Evolutionary conservation across 2,888 invertebrate genomes (phyloP).

Genomic region (Cremastobaeus sp.): DNA sequence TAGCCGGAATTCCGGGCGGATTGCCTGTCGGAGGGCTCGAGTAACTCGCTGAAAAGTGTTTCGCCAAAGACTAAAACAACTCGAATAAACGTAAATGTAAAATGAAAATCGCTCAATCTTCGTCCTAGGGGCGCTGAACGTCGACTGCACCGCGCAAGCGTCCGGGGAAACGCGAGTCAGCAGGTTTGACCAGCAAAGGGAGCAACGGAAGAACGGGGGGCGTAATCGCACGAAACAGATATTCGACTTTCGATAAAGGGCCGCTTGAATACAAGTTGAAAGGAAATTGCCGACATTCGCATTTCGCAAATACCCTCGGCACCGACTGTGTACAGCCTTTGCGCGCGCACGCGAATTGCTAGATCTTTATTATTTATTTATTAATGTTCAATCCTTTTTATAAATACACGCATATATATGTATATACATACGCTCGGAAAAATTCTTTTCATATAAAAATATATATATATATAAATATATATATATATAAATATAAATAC

Average conservation of each 20-base stretch:
- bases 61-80: too few relatives aligned
- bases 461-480: conserved; percentile 56
- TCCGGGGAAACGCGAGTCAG: not conserved
- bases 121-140: conserved; percentile 16
- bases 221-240: conserved; percentile 32
- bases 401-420: conserved; percentile 65
- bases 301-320: conserved; percentile 50
- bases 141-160: not conserved
- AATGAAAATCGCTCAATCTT: conserved; percentile 28
- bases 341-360: conserved; percentile 59
- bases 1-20: too few relatives aligned
- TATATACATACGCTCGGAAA: conserved; percentile 67
- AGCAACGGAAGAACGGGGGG: conserved; percentile 24
- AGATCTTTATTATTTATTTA: conserved; percentile 60
- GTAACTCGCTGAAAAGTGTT: too few relatives aligned
- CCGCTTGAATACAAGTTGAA: conserved; percentile 47
- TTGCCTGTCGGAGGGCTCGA: too few relatives aligned
- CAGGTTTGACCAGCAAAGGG: not conserved
- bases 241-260: conserved; percentile 47
- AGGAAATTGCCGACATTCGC: conserved; percentile 55
- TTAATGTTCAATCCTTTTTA: conserved; percentile 64
- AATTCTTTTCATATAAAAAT: conserved; percentile 56
- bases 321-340: conserved; percentile 57
- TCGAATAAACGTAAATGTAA: conserved; percentile 1
- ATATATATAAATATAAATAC: conserved; percentile 45